Evolutionary conservation across 2,797 vertebrate genomes (phyloP), one percentile per base, ranked within the genome.

Genomic region (Myoxocephalus aenaeus): DNA sequence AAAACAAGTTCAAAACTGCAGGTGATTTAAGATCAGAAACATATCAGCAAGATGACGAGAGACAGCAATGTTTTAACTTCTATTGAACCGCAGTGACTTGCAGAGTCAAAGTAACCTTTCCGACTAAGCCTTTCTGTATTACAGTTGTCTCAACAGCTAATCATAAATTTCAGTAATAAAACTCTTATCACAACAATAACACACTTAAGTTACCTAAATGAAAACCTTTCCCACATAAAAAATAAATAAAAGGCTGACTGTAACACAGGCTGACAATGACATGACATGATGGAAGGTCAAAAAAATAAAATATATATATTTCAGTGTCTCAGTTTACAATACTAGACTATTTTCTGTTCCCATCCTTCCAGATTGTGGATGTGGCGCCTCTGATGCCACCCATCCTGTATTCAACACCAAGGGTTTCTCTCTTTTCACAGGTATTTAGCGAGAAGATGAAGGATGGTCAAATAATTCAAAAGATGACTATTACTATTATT

Each of bases 131-230:
- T 56, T 3, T 56, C 27, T 70, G 61, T 36, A 58, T 51, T 22
- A 36, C 15, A 53, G 46, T 22, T 20, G 17, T 58, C 40, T 62
- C 8, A 50, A 58, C 27, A 58, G 36, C 9, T 44, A 15, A 29
- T 70, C 15, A 32, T 32, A 34, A 61, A 68, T 57, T 29, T 34
- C 29, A 65, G 29, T n/a, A 32, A 63, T 50, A 32, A 62, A 29
- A 44, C 13, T 29, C 29, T 20, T 63, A 44, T 5, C 3, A 20
- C 15, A 66, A 54, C 29, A 65, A 54, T 62, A 57, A 63, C 48
- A 58, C 3, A 2, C 3, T 32, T 34, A 15, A 42, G 22, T 10
- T 10, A 18, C 18, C 1, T 58, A 10, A 57, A 57, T 32, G 15
- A 32, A 57, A 57, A 17, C 27, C 25, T 29, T 57, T 29, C 15